Base-by-base conservation (phyloP, 2,113 vertebrate species). In the Sialia sialis region DNA sequence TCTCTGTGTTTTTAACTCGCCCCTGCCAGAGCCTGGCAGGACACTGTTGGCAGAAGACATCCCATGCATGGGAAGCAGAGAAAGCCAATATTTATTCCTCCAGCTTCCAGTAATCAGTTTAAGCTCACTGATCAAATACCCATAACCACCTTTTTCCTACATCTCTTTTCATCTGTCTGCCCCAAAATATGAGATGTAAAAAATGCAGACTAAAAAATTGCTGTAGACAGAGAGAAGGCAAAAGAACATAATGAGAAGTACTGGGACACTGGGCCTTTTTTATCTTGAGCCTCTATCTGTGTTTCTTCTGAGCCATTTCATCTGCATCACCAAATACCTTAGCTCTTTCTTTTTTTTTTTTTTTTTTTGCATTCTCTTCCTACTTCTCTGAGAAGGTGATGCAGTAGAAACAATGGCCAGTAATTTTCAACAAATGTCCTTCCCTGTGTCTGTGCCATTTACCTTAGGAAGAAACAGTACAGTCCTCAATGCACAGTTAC, bases 301-400 rank as follows among this genome's bases (percentile, higher is more conserved):
- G 11, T 54, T 89, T 68, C 32, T 90, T 29, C 63, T 51, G 39
- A 30, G 13, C 19, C 1, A 2, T 38, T 86, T 80, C 30, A 36
- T 64, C 48, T 73, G 21, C 6, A 3, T 41, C 34, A 67, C 15
- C 32, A 73, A 82, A 56, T 10, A 36, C 25, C 11, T 56, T 67
- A 9, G 9, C 23, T 26, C 9, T 7, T 10, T 14, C 23, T 26
- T 9, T 20, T 67, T 32, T 23, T 29, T 14, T 23, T 20, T 32
- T 14, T 21, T 27, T 16, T 25, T 51, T n/a, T 26, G 3, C 0
- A 0, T 55, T 39, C 14, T 44, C 8, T 30, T 64, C 2, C 20
- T 46, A 9, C 21, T 74, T 68, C 27, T 84, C 20, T 21, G 43
- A 75, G 66, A 30, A 51, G 39, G 12, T 68, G 60, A 38, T 56